Base-by-base conservation (phyloP, 2,113 vertebrate species). In the Garra rufa region DNA sequence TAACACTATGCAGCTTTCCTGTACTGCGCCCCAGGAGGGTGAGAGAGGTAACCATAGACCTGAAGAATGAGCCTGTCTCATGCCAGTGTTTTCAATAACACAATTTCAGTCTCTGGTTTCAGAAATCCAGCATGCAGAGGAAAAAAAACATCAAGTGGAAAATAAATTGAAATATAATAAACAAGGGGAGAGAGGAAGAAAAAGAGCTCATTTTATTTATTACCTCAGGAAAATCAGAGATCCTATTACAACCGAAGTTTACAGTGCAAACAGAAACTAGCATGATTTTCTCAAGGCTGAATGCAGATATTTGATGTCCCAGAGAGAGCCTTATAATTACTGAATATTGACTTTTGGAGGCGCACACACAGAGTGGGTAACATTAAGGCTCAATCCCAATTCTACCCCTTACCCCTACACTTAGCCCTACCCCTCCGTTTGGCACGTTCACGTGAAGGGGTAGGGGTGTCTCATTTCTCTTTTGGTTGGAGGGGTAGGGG, bases 181-280 rank as follows among this genome's bases (percentile, higher is more conserved):
- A 90, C 87, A 91, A 44, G 73, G 73, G 85, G 63, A 76, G 86
- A 88, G 81, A 87, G 87, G 87, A 91, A 87, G 86, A 92, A 90
- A 90, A 76, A 89, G 84, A 91, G 80, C 86, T 89, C 87, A 92
- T 92, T 93, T 91, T 84, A 85, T 83, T 87, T 90, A 92, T 92
- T 91, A 87, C 83, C 87, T 87, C 88, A 87, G 87, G 92, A 90
- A 92, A 93, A 81, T 48, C 89, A 81, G 14, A 63, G 81, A 77
- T 86, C 79, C 15, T 17, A 14, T 86, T 82, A 77, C 73, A 1
- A 52, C 34, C 6, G 50, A 34, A 69, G 83, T 92, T 91, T 89
- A 85, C 83, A 92, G 86, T 88, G 78, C 87, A 90, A 91, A 91
- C 88, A 89, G 52, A 57, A 65, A 85, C 75, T 86, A 89, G 88